Evolutionary conservation across 2,797 vertebrate species (phyloP), one percentile per base, ranked within the genome.

Genomic region (Muscicapa comitata): DNA sequence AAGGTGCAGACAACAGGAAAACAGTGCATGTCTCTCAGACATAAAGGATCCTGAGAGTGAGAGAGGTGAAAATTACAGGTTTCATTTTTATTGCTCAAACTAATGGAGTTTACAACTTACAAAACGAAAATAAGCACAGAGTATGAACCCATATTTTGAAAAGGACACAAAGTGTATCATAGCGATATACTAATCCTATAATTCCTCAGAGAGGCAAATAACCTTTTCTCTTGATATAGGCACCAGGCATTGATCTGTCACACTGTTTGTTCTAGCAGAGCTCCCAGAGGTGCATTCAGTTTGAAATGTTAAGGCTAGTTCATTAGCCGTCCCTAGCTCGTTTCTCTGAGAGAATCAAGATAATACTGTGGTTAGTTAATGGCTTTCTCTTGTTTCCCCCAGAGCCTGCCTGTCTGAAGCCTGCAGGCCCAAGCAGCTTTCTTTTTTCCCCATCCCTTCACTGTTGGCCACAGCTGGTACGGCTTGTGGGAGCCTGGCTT

Each of bases 291-390:
- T 98, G 97, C 97, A 96, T 98, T 98, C 98, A 98, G 98, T 98
- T 98, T 98, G 98, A 98, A 98, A 98, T 97, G 97, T 98, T 98
- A 98, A 98, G 98, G 98, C 98, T 98, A 98, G 99, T 99, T 99
- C 99, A 99, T 99, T 99, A 99, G 98, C 98, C 97, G 95, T 98
- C 98, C 98, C 98, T 98, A 98, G 98, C 98, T 98, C 98, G 98
- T 99, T 98, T 98, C 98, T 99, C 98, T 96, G 97, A 99, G 98
- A 99, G 99, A 98, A 99, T 99, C 98, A 98, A 98, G 98, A 98
- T 99, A 99, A 99, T 99, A 98, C 98, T 99, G 99, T 98, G 99
- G 99, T 99, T 99, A 99, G 98, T 99, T 99, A 99, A 99, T 99
- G 99, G 99, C 99, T 99, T 99, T 99, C 98, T 99, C 98, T 98